These are phyloP conservation scores for Umimayanthus chanpuru DNA, from an alignment of 92 coral and sea anemone genomes.

Conservation along the genomic window DNA sequence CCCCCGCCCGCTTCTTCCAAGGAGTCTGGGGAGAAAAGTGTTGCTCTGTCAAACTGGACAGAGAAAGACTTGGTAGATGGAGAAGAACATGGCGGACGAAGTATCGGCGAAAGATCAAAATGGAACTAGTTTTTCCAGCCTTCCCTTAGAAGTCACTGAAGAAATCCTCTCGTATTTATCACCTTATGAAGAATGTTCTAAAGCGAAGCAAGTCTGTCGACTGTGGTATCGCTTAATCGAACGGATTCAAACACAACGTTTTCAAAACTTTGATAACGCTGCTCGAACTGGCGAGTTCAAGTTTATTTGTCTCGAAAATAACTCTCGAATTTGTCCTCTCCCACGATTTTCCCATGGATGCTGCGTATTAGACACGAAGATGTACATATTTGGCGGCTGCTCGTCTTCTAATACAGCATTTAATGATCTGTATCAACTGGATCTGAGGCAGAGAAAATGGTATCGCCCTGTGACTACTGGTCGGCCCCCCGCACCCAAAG, in stretches of 20 bases:
- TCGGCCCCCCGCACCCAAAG: slow-evolving; percentile 86
- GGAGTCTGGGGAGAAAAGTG: not conserved
- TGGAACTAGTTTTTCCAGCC: slow-evolving; percentile 54
- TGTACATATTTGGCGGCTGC: slow-evolving; percentile 95
- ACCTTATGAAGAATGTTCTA: slow-evolving; percentile 72
- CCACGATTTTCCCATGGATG: slow-evolving; percentile 93
- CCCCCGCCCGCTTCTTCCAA: too few relatives aligned
- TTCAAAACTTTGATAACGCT: slow-evolving; percentile 72
- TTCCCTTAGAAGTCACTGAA: slow-evolving; percentile 88
- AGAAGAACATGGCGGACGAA: slow-evolving; percentile 74
- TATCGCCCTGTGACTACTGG: slow-evolving; percentile 71
- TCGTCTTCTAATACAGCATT: slow-evolving; percentile 94
- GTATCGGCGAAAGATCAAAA: not conserved
- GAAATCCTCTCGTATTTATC: slow-evolving; percentile 80
- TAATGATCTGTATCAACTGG: slow-evolving; percentile 83
- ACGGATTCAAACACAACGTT: slow-evolving; percentile 70
- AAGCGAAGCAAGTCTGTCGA: slow-evolving; percentile 86
- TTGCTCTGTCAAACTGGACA: not conserved
- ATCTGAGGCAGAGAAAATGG: slow-evolving; percentile 82
- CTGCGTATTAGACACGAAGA: slow-evolving; percentile 73
- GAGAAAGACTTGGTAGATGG: not conserved
- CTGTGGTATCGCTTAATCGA: slow-evolving; percentile 81
- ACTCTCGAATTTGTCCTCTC: slow-evolving; percentile 69
- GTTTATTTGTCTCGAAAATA: slow-evolving; percentile 58
- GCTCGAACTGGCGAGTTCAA: slow-evolving; percentile 73